phyloP scores from a whole-genome alignment of 2,113 vertebrate species.

The Bubo bubo region DNA sequence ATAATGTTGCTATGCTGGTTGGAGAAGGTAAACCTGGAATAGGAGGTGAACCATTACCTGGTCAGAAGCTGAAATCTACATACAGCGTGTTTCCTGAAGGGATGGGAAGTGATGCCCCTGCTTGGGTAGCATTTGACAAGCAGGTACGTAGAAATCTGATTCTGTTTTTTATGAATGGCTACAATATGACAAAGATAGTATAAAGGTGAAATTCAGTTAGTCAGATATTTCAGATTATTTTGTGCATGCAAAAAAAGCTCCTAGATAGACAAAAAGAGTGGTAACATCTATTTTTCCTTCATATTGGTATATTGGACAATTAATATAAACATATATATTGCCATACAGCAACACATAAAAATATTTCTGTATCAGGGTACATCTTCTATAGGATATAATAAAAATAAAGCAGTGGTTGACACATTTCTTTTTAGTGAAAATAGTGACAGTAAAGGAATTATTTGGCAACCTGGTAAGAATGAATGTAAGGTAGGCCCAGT shows the following conservation, averaged over 20 bases:
- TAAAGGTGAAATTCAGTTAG: neutral
- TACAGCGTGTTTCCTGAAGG: slow-evolving; percentile 76
- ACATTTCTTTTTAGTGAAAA: neutral
- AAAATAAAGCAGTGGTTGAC: neutral
- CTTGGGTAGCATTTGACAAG: slow-evolving; percentile 91
- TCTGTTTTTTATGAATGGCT: neutral
- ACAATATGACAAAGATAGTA: neutral
- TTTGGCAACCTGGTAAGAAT: neutral
- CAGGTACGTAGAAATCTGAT: slow-evolving; percentile 77
- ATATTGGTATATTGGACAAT: neutral
- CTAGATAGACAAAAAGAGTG: neutral
- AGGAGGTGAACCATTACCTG: slow-evolving; percentile 78
- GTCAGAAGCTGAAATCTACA: slow-evolving; percentile 77
- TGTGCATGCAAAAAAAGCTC: neutral
- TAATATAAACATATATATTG: neutral
- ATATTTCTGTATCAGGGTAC: neutral
- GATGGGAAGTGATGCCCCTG: slow-evolving; percentile 66
- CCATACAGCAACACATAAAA: neutral
- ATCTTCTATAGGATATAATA: neutral
- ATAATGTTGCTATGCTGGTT: slow-evolving; percentile 79
- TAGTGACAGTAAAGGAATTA: neutral
- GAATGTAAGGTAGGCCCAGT: neutral
- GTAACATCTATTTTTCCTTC: neutral
- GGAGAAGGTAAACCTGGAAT: slow-evolving; percentile 83
- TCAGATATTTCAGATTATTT: neutral